Evolutionary conservation across 2,888 invertebrate species (phyloP).

Genomic region (Auanema sp.): DNA sequence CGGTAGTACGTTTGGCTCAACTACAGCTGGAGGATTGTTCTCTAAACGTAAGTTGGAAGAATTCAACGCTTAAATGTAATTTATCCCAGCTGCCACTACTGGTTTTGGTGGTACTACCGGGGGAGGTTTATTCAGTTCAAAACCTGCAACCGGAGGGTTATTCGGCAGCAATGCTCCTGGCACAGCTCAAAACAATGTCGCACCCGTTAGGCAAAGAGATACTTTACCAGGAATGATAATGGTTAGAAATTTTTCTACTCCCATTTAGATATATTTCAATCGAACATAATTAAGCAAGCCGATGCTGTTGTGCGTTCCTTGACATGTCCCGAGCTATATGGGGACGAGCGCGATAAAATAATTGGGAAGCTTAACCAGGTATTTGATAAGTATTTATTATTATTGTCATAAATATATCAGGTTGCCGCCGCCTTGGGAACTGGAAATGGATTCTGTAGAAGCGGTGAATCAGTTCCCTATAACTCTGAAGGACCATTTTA

Average conservation of each 20-base stretch:
- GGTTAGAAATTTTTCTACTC: constrained; percentile 10
- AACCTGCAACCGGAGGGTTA: constrained; percentile 20
- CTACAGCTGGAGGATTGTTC: not conserved
- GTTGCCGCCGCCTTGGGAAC: constrained; percentile 64
- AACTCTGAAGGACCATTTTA: constrained; percentile 77
- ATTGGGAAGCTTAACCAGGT: constrained; percentile 88
- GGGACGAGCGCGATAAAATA: constrained; percentile 90
- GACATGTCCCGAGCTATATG: constrained; percentile 73
- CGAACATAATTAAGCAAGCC: constrained; percentile 37
- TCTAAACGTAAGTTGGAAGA: not conserved
- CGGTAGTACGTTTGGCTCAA: not conserved
- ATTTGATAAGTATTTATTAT: not conserved
- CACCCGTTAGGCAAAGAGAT: constrained; percentile 10
- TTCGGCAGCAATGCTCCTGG: constrained; percentile 16
- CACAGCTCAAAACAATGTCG: not conserved
- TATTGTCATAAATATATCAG: constrained; percentile 53
- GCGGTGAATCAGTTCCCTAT: constrained; percentile 38
- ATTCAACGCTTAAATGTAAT: too few relatives aligned
- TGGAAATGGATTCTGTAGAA: constrained; percentile 51
- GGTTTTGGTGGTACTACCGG: constrained; percentile 14
- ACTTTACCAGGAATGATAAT: constrained; percentile 17
- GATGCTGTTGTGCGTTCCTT: constrained; percentile 57
- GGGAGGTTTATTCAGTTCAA: constrained; percentile 15
- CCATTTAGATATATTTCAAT: not conserved
- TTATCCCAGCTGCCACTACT: not conserved